Percentiles rank a stretch among this genome's conserved stretches.
phyloP scores from a whole-genome alignment of 2,113 vertebrate species.

The Sander vitreus region DNA sequence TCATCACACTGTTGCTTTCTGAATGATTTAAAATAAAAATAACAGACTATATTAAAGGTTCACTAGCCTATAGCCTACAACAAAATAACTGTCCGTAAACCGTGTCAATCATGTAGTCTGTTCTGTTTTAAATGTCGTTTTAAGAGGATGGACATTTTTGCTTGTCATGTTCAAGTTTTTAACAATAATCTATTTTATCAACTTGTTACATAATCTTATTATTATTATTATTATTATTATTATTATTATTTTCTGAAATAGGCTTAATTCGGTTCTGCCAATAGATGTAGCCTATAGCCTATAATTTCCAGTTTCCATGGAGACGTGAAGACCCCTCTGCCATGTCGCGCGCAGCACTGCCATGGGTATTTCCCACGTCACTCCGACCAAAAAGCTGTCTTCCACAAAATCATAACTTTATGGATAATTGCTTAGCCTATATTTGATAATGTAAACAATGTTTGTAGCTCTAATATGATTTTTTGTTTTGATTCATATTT shows the following conservation, averaged over 20 bases:
- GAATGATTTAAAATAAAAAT: conserved; percentile 26
- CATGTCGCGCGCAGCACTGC: conserved; percentile 83
- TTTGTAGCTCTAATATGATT: conserved; percentile 53
- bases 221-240: conserved; percentile 45
- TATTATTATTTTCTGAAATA: conserved; percentile 56
- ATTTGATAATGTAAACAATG: conserved; percentile 64
- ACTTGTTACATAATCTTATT: conserved; percentile 55
- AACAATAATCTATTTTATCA: conserved; percentile 53
- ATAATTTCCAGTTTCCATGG: conserved; percentile 73
- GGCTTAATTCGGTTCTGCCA: conserved; percentile 82
- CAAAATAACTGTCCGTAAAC: conserved; percentile 20
- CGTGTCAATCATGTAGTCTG: conserved; percentile 76
- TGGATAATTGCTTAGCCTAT: conserved; percentile 61
- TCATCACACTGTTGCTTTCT: conserved; percentile 64
- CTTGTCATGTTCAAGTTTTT: conserved; percentile 39
- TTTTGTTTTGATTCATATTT: conserved; percentile 64
- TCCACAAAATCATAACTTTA: conserved; percentile 72
- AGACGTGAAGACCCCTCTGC: conserved; percentile 83
- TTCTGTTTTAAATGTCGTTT: conserved; percentile 39
- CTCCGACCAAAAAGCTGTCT: conserved; percentile 82
- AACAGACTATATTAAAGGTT: conserved; percentile 9
- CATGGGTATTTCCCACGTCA: conserved; percentile 82
- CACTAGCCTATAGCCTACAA: background rate
- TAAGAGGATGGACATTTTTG: conserved; percentile 6
- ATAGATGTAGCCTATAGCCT: conserved; percentile 64